phyloP scores from a whole-genome alignment of 2,797 vertebrate species.

The Sebastolobus altivelis region DNA sequence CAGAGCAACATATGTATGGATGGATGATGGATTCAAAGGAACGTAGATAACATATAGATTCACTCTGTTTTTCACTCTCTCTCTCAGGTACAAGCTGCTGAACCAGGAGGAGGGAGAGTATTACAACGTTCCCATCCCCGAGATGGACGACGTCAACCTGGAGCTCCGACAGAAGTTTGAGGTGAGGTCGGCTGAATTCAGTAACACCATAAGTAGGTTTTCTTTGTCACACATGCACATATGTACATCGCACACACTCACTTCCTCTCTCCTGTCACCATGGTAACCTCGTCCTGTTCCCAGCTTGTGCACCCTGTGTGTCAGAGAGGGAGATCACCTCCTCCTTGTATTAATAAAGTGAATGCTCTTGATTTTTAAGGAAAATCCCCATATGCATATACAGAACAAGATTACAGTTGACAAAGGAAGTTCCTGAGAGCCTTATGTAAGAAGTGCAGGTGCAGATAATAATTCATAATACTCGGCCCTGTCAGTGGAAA shows the following conservation, averaged over 20 bases:
- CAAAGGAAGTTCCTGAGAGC: background rate
- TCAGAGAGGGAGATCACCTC: slow-evolving; percentile 29
- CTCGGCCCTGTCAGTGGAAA: background rate
- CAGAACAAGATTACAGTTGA: background rate
- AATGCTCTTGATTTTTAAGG: slow-evolving; percentile 12
- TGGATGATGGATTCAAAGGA: background rate
- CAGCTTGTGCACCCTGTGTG: slow-evolving; percentile 12
- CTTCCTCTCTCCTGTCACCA: slow-evolving; percentile 50
- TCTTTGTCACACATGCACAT: slow-evolving; percentile 1
- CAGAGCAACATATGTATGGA: background rate
- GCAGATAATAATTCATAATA: slow-evolving; percentile 3
- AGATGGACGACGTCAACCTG: slow-evolving; percentile 91
- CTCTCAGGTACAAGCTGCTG: slow-evolving; percentile 93
- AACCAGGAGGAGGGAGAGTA: slow-evolving; percentile 98
- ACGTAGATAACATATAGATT: background rate
- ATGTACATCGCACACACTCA: background rate
- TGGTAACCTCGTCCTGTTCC: slow-evolving; percentile 55
- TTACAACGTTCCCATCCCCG: slow-evolving; percentile 97
- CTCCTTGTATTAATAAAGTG: slow-evolving; percentile 19
- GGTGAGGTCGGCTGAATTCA: slow-evolving; percentile 81
- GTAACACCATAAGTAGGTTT: background rate
- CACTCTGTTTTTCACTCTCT: background rate
- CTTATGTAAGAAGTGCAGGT: background rate
- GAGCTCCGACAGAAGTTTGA: slow-evolving; percentile 97
- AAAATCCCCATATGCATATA: background rate